Percentiles rank a stretch among this genome's conserved stretches.
phyloP scores from a whole-genome alignment of 2,797 vertebrate species.

The Chelonia mydas region DNA sequence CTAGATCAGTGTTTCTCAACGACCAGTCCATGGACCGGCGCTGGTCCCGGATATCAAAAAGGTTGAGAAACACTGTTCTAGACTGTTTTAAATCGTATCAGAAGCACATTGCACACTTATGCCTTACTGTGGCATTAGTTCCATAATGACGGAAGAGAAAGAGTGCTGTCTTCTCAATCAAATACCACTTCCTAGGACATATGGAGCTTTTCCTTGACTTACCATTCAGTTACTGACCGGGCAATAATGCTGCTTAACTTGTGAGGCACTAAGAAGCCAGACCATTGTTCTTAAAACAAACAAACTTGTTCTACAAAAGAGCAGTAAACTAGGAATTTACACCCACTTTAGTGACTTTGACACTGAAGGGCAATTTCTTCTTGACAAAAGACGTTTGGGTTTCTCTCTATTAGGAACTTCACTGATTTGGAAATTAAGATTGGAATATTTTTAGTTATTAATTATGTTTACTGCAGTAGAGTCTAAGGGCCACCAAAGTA shows the following conservation, averaged over 20 bases:
- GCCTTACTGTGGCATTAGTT: background rate
- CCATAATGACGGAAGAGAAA: background rate
- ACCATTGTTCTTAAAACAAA: background rate
- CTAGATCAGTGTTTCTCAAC: no score
- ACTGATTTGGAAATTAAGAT: background rate
- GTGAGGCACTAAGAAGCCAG: rapidly evolving
- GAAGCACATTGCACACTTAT: background rate
- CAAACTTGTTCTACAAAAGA: background rate
- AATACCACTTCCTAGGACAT: background rate
- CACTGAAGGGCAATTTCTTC: conserved; percentile 17
- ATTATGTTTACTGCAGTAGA: no score
- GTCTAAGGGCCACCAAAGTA: no score
- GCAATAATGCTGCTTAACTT: background rate
- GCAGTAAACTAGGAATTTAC: background rate
- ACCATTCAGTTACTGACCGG: rapidly evolving
- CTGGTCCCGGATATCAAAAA: no score
- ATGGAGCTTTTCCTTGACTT: background rate
- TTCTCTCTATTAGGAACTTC: background rate
- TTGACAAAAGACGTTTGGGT: background rate
- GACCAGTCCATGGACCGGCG: no score
- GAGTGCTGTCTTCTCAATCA: rapidly evolving
- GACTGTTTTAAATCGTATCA: no score
- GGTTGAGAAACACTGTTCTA: background rate
- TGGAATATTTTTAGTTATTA: background rate
- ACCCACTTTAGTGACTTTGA: background rate